A percentile compares a stretch with the other conserved stretches of the same genome.
Evolutionary conservation across 2,113 vertebrate species (phyloP).

Genomic region (Carassius carassius): DNA sequence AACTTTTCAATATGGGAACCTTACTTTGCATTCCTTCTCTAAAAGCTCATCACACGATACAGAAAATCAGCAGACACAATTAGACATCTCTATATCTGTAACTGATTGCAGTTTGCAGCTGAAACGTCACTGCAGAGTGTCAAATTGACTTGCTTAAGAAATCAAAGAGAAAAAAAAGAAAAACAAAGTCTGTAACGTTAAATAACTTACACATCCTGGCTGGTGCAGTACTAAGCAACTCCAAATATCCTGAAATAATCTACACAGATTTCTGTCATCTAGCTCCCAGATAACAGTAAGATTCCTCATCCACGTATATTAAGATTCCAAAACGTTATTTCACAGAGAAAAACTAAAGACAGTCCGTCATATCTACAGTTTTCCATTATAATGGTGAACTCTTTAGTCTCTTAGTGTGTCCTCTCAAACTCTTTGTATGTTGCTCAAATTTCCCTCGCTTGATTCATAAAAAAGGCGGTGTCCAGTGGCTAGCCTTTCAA

Average conservation of each 20-base stretch:
- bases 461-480: slow-evolving; percentile 50
- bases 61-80: neutral
- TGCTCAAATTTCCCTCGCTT: slow-evolving; percentile 53
- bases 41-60: neutral
- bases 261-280: neutral
- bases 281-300: neutral
- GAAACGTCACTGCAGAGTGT: neutral
- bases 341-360: neutral
- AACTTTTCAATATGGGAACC: neutral
- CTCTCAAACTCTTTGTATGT: slow-evolving; percentile 27
- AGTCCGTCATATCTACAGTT: too few relatives aligned
- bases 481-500: neutral
- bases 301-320: neutral
- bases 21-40: neutral
- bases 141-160: neutral
- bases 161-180: too few relatives aligned
- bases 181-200: neutral
- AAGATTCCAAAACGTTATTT: neutral
- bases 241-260: neutral
- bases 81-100: neutral
- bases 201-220: neutral
- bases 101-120: neutral
- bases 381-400: neutral
- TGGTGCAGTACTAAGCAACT: neutral
- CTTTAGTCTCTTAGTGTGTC: neutral